These are phyloP conservation scores for Gallinago paraguaiae DNA, from an alignment of 2,113 vertebrate genomes.

Conservation along the genomic window DNA sequence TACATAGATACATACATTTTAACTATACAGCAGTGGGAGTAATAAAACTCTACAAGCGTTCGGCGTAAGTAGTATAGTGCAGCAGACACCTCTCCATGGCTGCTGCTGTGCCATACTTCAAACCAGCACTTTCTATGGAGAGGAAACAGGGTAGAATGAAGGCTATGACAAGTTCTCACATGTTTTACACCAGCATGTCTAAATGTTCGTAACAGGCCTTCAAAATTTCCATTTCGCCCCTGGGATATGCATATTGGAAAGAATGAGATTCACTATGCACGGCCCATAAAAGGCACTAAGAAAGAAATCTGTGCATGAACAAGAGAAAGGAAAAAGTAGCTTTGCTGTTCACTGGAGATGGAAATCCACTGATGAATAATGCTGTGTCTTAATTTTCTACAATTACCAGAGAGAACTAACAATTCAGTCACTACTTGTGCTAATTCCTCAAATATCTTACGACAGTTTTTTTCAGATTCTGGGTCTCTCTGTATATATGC, in stretches of 20 bases:
- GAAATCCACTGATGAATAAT: neutral
- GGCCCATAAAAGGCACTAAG: neutral
- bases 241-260: neutral
- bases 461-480: neutral
- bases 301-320: neutral
- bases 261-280: neutral
- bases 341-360: neutral
- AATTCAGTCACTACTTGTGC: neutral
- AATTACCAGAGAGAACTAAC: neutral
- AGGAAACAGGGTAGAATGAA: neutral
- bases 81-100: neutral
- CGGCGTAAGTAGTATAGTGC: neutral
- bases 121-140: neutral
- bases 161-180: neutral
- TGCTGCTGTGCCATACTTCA: neutral
- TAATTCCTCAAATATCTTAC: neutral
- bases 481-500: neutral
- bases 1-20: neutral
- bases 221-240: neutral
- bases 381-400: neutral
- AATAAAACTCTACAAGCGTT: neutral
- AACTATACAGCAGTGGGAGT: neutral
- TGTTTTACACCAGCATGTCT: neutral
- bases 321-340: neutral
- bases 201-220: accelerated